A percentile compares a stretch with the other conserved stretches of the same genome.
phyloP scores from a whole-genome alignment of 2,888 invertebrate genomes.

The Anodontia alba region DNA sequence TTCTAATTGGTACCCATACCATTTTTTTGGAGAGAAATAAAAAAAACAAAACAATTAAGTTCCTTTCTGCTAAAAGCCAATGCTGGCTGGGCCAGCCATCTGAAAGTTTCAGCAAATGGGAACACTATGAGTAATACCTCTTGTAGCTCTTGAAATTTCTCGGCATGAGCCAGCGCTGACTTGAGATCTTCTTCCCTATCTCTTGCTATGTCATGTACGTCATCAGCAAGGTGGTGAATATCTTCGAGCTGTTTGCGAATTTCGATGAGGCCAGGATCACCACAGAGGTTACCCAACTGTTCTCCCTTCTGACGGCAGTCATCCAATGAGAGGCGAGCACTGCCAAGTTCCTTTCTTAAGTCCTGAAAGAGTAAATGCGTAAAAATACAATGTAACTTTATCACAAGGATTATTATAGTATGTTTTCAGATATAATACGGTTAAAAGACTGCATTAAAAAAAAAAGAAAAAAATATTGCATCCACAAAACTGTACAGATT shows the following conservation, averaged over 20 bases:
- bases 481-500: no score
- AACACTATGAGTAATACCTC: no score
- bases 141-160: constrained; percentile 79
- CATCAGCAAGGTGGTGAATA: constrained; percentile 80
- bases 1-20: no score
- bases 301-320: constrained; percentile 79
- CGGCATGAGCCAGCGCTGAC: constrained; percentile 79
- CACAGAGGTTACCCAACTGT: constrained; percentile 77
- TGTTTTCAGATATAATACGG: no score
- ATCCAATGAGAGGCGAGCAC: constrained; percentile 72
- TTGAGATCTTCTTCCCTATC: constrained; percentile 82
- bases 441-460: no score
- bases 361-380: constrained; percentile 65
- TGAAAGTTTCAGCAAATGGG: no score
- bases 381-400: constrained; percentile 8
- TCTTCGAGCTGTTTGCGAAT: constrained; percentile 83
- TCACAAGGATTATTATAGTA: no score
- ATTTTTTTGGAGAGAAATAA: no score
- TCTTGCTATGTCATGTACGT: constrained; percentile 81
- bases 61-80: no score
- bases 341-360: constrained; percentile 80
- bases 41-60: no score
- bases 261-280: constrained; percentile 83
- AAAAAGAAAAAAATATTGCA: no score
- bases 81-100: no score